Percentiles rank a stretch among this genome's conserved stretches.
These are phyloP conservation scores for Geotrupes spiniger DNA, from an alignment of 2,888 invertebrate species.

Conservation along the genomic window DNA sequence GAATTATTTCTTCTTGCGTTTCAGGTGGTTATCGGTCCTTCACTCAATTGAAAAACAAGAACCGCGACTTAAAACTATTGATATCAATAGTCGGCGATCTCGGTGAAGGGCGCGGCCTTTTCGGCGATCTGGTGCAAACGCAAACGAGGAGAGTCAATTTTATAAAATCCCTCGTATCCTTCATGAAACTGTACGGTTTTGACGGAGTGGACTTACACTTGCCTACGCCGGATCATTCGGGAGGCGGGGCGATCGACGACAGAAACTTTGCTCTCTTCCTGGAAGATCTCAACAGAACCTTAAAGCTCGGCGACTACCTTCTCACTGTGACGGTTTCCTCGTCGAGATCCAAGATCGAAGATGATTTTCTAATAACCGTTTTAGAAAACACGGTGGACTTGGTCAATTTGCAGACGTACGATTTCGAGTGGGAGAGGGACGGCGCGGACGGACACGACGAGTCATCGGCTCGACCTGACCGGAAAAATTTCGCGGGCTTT, in stretches of 20 bases:
- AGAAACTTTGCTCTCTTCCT: conserved; percentile 56
- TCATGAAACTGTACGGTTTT: conserved; percentile 67
- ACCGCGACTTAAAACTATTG: conserved; percentile 66
- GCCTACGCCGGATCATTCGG: conserved; percentile 64
- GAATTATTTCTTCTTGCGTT: too few species aligned
- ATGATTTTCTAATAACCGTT: conserved; percentile 62
- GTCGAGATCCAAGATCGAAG: conserved; percentile 62
- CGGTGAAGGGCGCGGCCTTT: conserved; percentile 61
- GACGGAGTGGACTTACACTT: conserved; percentile 82
- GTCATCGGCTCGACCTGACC: too few species aligned
- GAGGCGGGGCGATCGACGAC: conserved; percentile 52
- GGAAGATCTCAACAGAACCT: conserved; percentile 60
- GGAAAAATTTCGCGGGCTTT: too few species aligned
- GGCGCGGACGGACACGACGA: too few species aligned
- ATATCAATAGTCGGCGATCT: conserved; percentile 71
- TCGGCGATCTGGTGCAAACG: conserved; percentile 61
- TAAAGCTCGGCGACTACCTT: conserved; percentile 55
- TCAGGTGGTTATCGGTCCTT: conserved; percentile 71
- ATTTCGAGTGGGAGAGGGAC: conserved; percentile 53
- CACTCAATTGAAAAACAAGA: conserved; percentile 63
- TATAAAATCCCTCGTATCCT: conserved; percentile 61
- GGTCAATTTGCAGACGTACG: conserved; percentile 67
- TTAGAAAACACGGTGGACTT: conserved; percentile 64
- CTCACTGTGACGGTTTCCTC: conserved; percentile 60
- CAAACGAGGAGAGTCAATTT: conserved; percentile 57